Conservation (phyloP, 1,140 invertebrate genomes). For the Bombyx mandarina region DNA sequence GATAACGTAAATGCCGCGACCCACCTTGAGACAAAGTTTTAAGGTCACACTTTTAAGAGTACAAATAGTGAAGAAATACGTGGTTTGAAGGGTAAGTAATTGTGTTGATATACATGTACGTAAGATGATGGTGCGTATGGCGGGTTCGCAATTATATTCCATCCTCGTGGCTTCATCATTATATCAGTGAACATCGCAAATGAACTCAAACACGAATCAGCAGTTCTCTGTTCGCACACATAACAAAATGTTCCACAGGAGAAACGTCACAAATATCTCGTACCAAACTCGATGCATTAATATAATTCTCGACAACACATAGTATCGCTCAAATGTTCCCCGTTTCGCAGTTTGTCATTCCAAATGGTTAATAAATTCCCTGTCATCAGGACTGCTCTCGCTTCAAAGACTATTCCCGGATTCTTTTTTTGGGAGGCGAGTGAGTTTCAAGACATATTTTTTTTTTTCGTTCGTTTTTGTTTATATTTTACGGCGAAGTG, state of each 20-base stretch:
- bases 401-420: conserved; percentile 46
- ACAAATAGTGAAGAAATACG: too few species aligned
- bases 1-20: too few species aligned
- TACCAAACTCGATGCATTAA: neutral
- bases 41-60: too few species aligned
- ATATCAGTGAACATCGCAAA: neutral
- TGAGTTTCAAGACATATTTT: too few species aligned
- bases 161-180: neutral
- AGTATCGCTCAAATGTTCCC: conserved; percentile 9
- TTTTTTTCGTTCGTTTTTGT: neutral
- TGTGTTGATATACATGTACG: too few species aligned
- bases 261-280: neutral
- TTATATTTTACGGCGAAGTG: conserved; percentile 26
- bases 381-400: conserved; percentile 43
- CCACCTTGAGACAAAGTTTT: too few species aligned
- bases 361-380: conserved; percentile 62
- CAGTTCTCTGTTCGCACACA: too few species aligned
- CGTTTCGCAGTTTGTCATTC: conserved; percentile 51
- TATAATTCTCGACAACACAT: neutral
- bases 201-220: too few species aligned
- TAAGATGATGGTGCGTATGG: too few species aligned
- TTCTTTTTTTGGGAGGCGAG: neutral
- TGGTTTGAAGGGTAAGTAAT: too few species aligned
- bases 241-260: too few species aligned
- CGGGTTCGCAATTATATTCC: too few species aligned